Base-by-base conservation (phyloP, 2,113 vertebrate species). In the Siniperca knerii region DNA sequence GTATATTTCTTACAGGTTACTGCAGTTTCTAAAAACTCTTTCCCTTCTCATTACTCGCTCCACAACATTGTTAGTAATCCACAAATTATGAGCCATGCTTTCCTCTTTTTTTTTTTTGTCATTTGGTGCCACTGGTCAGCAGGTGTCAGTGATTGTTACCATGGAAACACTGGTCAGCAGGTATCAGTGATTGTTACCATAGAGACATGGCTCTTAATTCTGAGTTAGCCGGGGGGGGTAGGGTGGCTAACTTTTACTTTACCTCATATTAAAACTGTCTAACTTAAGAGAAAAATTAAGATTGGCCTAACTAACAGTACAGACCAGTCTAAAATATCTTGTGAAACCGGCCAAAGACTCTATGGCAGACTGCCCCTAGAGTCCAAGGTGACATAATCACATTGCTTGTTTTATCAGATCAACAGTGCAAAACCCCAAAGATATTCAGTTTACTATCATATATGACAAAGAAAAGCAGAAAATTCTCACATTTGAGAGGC, bases 141-240 rank as follows among this genome's bases (percentile, higher is more conserved):
- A 84, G 70, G 40, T 74, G 18, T 62, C 57, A 46, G n/a, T 46
- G 35, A 62, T 3, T 11, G 48, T 75, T 70, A 29, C 77, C 25
- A 64, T 57, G 60, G 48, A 80, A 85, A 80, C 55, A 23, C 3
- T 64, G 37, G 66, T 64, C 40, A 23, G 54, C 40, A 65, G 77
- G 40, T 80, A 21, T 48, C 25, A 64, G 8, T 58, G 72, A 18
- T n/a, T 37, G 55, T 62, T 48, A 64, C 66, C 50, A 55, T 42
- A 20, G 70, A 61, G 71, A 81, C 72, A 25, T 18, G 8, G 37
- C 15, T 58, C 8, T 42, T 18, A 9, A 10, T n/a, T 67, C 10
- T 37, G 4, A 48, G 12, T 58, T 60, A 25, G 13, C 8, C 40
- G 9, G 2, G n/a, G 2, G n/a, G 16, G 2, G 16, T 16, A 21